Conservation (phyloP, 2,888 invertebrate species). For the Agonopterix subpropinquella region DNA sequence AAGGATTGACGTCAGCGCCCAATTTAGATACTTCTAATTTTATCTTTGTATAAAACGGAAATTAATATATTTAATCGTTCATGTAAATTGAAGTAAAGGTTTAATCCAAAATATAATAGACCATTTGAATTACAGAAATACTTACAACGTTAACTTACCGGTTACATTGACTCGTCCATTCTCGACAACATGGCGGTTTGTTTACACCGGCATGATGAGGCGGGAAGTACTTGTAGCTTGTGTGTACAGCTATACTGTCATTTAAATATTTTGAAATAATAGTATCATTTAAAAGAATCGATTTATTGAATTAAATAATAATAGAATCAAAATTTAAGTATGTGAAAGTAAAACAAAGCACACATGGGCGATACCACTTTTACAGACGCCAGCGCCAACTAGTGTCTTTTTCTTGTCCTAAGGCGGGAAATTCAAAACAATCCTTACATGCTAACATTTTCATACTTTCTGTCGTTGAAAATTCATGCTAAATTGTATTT, state of each 20-base stretch:
- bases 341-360: constrained; percentile 27
- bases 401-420: constrained; percentile 14
- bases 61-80: background rate
- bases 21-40: constrained; percentile 23
- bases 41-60: background rate
- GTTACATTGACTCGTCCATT: constrained; percentile 38
- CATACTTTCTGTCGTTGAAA: too few relatives aligned
- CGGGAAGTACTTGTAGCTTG: constrained; percentile 55
- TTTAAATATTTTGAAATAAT: constrained; percentile 32
- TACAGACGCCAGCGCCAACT: constrained; percentile 44
- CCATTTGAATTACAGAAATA: constrained; percentile 14
- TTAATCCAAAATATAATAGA: background rate
- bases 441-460: background rate
- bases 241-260: constrained; percentile 23
- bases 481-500: too few relatives aligned
- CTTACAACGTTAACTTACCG: constrained; percentile 38
- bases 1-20: constrained; percentile 43
- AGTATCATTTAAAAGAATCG: constrained; percentile 28
- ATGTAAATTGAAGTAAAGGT: background rate
- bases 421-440: constrained; percentile 34
- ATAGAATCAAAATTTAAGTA: constrained; percentile 23
- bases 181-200: constrained; percentile 74
- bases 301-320: constrained; percentile 46
- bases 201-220: constrained; percentile 76
- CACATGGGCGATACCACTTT: constrained; percentile 63